phyloP scores from a whole-genome alignment of 2,113 vertebrate species.

The Poeciliopsis retropinna region DNA sequence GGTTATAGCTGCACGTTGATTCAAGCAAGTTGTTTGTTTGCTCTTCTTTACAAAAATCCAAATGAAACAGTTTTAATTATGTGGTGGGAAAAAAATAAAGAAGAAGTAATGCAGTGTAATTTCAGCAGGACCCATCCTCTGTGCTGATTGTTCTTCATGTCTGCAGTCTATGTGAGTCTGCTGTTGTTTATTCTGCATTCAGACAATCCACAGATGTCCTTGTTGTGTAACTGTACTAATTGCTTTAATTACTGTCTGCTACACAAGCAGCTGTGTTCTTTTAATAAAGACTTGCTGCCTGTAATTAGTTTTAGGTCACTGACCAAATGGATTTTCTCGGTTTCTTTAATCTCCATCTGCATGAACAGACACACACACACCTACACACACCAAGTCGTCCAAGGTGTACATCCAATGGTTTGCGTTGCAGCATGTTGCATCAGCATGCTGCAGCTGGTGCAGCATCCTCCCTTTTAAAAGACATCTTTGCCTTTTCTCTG shows the following conservation, averaged over 20 bases:
- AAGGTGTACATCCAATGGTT: conserved; percentile 43
- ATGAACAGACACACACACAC: conserved; percentile 28
- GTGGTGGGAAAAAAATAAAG: background rate
- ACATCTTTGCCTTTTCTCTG: conserved; percentile 11
- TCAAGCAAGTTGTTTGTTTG: too few relatives aligned
- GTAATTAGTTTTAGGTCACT: conserved; percentile 42
- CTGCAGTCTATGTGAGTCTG: background rate
- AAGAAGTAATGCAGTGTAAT: background rate
- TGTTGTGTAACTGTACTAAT: conserved; percentile 51
- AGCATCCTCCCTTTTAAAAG: conserved; percentile 13
- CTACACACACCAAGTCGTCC: background rate
- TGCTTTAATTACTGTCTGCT: conserved; percentile 50
- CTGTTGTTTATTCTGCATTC: conserved; percentile 16
- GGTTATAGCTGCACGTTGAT: too few relatives aligned
- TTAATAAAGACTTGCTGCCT: conserved; percentile 20
- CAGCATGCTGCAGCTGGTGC: conserved; percentile 45
- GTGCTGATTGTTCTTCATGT: background rate
- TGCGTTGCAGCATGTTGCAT: conserved; percentile 60
- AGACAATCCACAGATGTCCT: conserved; percentile 53
- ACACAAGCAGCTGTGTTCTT: conserved; percentile 9
- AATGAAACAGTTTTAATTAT: too few relatives aligned
- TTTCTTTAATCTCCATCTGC: conserved; percentile 41
- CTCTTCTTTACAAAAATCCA: too few relatives aligned
- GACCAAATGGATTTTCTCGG: conserved; percentile 38
- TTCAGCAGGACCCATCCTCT: background rate